Conservation (phyloP, 1,140 invertebrate species). For the Chrysomallon squamiferum region DNA sequence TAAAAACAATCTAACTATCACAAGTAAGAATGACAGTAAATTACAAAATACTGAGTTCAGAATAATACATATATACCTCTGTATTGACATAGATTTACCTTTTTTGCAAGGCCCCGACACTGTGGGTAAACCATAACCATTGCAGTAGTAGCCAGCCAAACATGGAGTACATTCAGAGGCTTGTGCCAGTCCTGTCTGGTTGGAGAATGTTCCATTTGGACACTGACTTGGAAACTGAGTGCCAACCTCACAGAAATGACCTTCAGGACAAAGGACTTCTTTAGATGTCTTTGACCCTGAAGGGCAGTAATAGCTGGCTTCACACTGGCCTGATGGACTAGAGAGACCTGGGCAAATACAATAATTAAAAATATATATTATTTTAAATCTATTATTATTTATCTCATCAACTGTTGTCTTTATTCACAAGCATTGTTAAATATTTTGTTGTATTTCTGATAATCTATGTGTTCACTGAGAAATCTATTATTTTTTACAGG, state of each 20-base stretch:
- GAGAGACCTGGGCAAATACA: conserved; percentile 36
- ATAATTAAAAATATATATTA: not conserved
- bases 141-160: conserved; percentile 54
- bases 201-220: conserved; percentile 57
- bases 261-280: conserved; percentile 46
- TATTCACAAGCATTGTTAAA: not conserved
- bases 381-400: too few relatives aligned
- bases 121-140: conserved; percentile 40
- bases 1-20: too few relatives aligned
- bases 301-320: conserved; percentile 51
- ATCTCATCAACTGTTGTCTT: too few relatives aligned
- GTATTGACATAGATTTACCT: too few relatives aligned
- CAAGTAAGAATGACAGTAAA: too few relatives aligned
- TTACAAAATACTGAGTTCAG: too few relatives aligned
- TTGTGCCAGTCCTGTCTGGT: conserved; percentile 37
- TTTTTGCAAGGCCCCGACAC: conserved; percentile 50
- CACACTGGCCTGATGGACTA: conserved; percentile 43
- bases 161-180: conserved; percentile 41
- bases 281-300: conserved; percentile 34
- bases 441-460: not conserved
- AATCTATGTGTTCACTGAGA: too few relatives aligned
- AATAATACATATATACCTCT: too few relatives aligned
- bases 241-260: conserved; percentile 46
- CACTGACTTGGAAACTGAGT: conserved; percentile 45
- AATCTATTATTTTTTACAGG: too few relatives aligned